These are phyloP conservation scores for Potorous gilbertii DNA, from an alignment of 2,797 vertebrate species.

Conservation along the genomic window DNA sequence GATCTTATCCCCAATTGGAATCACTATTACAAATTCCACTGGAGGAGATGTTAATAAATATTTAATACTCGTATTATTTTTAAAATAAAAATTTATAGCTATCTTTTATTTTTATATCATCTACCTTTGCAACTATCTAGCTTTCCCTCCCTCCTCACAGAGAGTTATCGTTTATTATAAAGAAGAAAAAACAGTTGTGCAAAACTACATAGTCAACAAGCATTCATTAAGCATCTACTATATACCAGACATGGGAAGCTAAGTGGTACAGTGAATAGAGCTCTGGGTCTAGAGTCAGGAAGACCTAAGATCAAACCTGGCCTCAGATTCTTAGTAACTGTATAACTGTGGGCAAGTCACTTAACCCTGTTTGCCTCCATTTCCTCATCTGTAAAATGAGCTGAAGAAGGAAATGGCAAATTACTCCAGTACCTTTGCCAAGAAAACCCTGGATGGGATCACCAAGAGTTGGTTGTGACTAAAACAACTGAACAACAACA, in stretches of 20 bases:
- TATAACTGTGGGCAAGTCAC: not conserved
- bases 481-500: not conserved
- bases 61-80: not conserved
- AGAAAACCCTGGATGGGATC: not conserved
- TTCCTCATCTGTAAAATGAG: not conserved
- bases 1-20: not conserved
- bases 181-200: not conserved
- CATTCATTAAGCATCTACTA: not conserved
- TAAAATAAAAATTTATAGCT: not conserved
- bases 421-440: not conserved
- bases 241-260: not conserved
- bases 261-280: not conserved
- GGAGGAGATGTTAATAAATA: not conserved
- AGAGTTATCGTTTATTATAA: not conserved
- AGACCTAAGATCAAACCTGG: not conserved
- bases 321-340: not conserved
- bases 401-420: not conserved
- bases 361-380: not conserved
- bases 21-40: not conserved
- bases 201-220: not conserved
- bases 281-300: not conserved
- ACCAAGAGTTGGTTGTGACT: not conserved
- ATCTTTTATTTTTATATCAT: not conserved
- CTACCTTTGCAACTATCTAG: not conserved
- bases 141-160: not conserved